Evolutionary conservation across 2,888 invertebrate species (phyloP).

Genomic region (Nowickia ferox): DNA sequence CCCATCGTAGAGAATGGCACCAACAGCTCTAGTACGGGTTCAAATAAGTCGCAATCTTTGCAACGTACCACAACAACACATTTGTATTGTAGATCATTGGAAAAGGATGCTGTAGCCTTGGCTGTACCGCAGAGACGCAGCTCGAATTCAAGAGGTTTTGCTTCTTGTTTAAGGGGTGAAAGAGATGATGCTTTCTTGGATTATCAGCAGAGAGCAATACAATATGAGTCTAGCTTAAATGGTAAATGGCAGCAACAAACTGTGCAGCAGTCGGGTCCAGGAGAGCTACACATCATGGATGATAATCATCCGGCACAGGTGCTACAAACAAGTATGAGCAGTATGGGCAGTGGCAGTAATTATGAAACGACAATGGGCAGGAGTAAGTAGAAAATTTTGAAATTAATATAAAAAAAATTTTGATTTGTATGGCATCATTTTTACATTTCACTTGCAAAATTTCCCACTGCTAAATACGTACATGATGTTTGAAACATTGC

Average conservation of each 20-base stretch:
- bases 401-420: no score
- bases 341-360: constrained; percentile 67
- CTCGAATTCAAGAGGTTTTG: constrained; percentile 81
- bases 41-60: constrained; percentile 75
- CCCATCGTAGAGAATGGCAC: constrained; percentile 60
- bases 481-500: no score
- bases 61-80: constrained; percentile 76
- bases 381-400: constrained; percentile 77
- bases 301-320: constrained; percentile 65
- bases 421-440: no score
- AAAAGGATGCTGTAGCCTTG: constrained; percentile 74
- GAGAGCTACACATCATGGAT: constrained; percentile 62
- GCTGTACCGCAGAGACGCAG: constrained; percentile 77
- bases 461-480: no score
- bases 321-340: constrained; percentile 68
- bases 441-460: no score
- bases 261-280: constrained; percentile 64
- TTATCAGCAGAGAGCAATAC: constrained; percentile 74
- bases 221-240: constrained; percentile 68
- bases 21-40: constrained; percentile 51
- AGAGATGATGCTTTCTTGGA: constrained; percentile 81
- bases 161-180: constrained; percentile 83
- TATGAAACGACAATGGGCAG: constrained; percentile 76
- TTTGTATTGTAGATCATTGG: constrained; percentile 78
- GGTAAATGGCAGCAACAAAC: constrained; percentile 60